Base-by-base conservation (phyloP, 1,140 invertebrate species). In the Reticulitermes speratus region DNA sequence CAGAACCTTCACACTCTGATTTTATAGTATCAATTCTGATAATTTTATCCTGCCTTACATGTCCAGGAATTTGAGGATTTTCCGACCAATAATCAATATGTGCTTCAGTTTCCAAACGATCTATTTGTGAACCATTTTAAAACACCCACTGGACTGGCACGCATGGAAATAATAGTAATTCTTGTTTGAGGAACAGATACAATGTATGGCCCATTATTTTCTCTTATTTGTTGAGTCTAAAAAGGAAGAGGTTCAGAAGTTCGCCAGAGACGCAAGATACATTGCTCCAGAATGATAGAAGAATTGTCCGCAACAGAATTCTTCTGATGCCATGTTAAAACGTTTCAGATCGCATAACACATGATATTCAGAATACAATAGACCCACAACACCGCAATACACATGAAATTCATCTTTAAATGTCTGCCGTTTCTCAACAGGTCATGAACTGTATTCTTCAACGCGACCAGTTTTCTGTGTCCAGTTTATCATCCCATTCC, bases 371-470 rank as follows among this genome's bases (percentile, higher is more conserved):
- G 65, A 75, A 75, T 75, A 75, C 65, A 75, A 75, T 75, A 75
- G 65, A 75, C 65, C 65, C 14, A 75, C 65, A 75, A 75, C 65
- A 30, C 25, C 7, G n/a, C n/a, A 25, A 2, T 25, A 75, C 8
- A 75, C 65, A 30, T 30, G n/a, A 75, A 25, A 75, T 75, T 75
- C 65, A 75, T 75, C 65, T 75, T 75, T 25, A 75, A n/a, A 65
- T 75, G 65, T 75, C 65, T 25, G 16, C 25, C n/a, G 8, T 75
- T 75, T 75, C 65, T 30, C 65, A 30, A 30, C 65, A 75, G 65
- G 65, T 75, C 65, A 75, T 75, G 65, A 75, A 75, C 65, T 75
- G 65, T 75, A 75, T 75, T 75, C 65, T 75, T 75, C 25, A 55
- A 55, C 52, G 52, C 52, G 52, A 16, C 19, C 52, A 19, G 52